Conservation (phyloP, 2,113 vertebrate species). For the Junco hyemalis region DNA sequence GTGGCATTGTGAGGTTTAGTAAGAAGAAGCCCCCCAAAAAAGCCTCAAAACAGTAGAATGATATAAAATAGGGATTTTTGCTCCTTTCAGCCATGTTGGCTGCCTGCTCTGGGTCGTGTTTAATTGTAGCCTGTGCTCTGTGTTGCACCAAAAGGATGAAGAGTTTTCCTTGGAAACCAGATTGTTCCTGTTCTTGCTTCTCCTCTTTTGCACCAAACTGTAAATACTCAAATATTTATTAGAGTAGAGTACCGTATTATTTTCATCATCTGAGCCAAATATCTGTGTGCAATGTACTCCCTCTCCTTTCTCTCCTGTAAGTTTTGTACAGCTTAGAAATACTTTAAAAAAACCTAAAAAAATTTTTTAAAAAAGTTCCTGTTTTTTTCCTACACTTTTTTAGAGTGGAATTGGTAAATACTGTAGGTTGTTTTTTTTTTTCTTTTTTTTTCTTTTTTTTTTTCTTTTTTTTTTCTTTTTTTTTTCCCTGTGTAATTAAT, state of each 20-base stretch:
- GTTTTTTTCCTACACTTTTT: slow-evolving; percentile 60
- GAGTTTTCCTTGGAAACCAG: slow-evolving; percentile 54
- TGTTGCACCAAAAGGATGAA: slow-evolving; percentile 29
- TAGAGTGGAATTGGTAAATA: slow-evolving; percentile 71
- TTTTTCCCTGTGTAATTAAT: slow-evolving; percentile 59
- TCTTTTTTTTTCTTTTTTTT: not conserved
- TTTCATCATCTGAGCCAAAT: slow-evolving; percentile 80
- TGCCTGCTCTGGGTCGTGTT: not conserved
- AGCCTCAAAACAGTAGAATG: not conserved
- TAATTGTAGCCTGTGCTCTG: not conserved
- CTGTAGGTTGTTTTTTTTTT: slow-evolving; percentile 62
- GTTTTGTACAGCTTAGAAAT: slow-evolving; percentile 73
- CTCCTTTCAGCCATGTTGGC: not conserved
- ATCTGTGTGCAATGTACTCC: slow-evolving; percentile 76
- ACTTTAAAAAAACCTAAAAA: not conserved
- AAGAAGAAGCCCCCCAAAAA: not conserved
- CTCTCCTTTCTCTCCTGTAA: slow-evolving; percentile 68
- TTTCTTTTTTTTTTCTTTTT: not conserved
- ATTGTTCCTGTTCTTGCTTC: not conserved
- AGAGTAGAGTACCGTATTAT: slow-evolving; percentile 66
- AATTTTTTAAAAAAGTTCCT: not conserved
- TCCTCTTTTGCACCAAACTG: slow-evolving; percentile 42
- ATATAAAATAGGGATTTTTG: not conserved
- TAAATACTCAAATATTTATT: slow-evolving; percentile 82
- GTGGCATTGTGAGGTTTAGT: not conserved